These are phyloP conservation scores for Lepas anatifera DNA, from an alignment of 2,888 invertebrate species.

Conservation along the genomic window DNA sequence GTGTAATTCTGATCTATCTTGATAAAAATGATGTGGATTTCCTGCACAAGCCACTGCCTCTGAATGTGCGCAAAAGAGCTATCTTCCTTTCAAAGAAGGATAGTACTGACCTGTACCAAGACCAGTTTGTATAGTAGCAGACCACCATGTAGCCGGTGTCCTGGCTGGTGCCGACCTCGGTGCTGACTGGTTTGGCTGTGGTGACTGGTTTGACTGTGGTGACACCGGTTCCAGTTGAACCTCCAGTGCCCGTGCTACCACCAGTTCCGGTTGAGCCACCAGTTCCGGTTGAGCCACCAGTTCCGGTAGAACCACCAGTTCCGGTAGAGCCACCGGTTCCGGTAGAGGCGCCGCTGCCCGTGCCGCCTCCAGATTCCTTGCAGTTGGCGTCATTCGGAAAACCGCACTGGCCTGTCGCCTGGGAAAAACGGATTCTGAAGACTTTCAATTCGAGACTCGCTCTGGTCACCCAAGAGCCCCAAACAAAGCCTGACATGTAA, in stretches of 20 bases:
- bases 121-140: slow-evolving; percentile 83
- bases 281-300: no score
- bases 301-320: background rate
- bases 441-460: no score
- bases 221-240: background rate
- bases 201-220: slow-evolving; percentile 20
- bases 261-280: no score
- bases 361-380: background rate
- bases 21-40: no score
- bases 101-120: slow-evolving; percentile 55
- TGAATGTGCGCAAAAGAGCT: no score
- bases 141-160: slow-evolving; percentile 52
- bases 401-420: slow-evolving; percentile 52
- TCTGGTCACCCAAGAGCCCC: no score
- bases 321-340: no score
- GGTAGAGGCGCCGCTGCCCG: background rate
- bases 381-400: slow-evolving; percentile 64
- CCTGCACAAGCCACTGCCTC: no score
- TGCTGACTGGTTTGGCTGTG: no score
- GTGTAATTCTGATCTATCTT: no score
- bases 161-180: background rate
- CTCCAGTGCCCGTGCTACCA: background rate
- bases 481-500: no score
- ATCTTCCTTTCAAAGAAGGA: no score
- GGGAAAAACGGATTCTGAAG: background rate